Conservation (phyloP, 2,888 invertebrate genomes). For the Perithous albicinctus region DNA sequence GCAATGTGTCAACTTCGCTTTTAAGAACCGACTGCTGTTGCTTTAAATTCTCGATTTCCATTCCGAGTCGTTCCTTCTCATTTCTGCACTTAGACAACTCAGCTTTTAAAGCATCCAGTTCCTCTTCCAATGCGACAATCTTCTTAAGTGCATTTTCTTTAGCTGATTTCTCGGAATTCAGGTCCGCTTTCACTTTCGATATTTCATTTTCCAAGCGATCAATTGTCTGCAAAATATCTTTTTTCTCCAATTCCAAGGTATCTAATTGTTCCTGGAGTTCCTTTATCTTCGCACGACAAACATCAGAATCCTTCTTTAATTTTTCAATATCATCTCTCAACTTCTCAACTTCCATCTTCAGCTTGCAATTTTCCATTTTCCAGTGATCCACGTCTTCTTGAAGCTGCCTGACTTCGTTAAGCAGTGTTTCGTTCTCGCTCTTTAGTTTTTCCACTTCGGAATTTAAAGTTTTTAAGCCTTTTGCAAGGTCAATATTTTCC, state of each 20-base stretch:
- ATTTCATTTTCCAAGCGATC: slow-evolving; percentile 47
- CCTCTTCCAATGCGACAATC: slow-evolving; percentile 43
- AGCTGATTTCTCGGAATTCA: slow-evolving; percentile 60
- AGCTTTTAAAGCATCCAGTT: slow-evolving; percentile 63
- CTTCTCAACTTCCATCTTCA: slow-evolving; percentile 68
- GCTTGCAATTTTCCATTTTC: slow-evolving; percentile 67
- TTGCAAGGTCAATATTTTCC: slow-evolving; percentile 65
- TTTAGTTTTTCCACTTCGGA: slow-evolving; percentile 47
- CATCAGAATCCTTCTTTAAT: slow-evolving; percentile 63
- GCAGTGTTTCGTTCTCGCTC: slow-evolving; percentile 60
- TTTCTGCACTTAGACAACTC: slow-evolving; percentile 69
- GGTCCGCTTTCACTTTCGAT: slow-evolving; percentile 57
- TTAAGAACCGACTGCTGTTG: slow-evolving; percentile 50
- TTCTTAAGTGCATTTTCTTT: slow-evolving; percentile 57
- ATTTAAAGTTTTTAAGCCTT: slow-evolving; percentile 57
- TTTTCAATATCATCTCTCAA: slow-evolving; percentile 65
- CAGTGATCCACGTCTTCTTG: slow-evolving; percentile 69
- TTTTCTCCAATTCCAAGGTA: slow-evolving; percentile 49
- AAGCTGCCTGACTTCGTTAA: slow-evolving; percentile 51
- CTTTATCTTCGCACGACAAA: slow-evolving; percentile 57
- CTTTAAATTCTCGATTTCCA: slow-evolving; percentile 49
- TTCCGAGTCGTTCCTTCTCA: slow-evolving; percentile 66
- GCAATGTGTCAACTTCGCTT: slow-evolving; percentile 52
- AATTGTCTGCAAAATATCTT: slow-evolving; percentile 2
- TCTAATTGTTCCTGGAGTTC: slow-evolving; percentile 53